A percentile compares a stretch with the other conserved stretches of the same genome.
These are phyloP conservation scores for Eclectus roratus DNA, from an alignment of 2,113 vertebrate genomes.

Conservation along the genomic window DNA sequence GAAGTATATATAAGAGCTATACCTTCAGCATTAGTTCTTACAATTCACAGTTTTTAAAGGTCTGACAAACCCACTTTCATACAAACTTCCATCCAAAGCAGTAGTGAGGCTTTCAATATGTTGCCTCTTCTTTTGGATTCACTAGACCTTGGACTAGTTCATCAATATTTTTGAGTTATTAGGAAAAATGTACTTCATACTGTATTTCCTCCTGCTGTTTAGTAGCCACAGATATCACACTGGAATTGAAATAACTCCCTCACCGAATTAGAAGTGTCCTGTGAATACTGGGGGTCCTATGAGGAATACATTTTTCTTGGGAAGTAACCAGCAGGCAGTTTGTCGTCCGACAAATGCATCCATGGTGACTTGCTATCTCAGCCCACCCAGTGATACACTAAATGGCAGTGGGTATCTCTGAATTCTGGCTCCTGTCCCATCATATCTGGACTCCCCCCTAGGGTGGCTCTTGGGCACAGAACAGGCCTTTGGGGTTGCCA, in stretches of 20 bases:
- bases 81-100: background rate
- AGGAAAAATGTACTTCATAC: background rate
- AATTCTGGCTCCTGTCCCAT: background rate
- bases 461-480: background rate
- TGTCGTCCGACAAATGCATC: background rate
- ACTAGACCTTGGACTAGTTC: background rate
- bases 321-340: background rate
- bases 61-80: background rate
- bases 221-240: background rate
- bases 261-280: background rate
- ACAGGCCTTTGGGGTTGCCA: rapidly evolving
- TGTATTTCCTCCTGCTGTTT: background rate
- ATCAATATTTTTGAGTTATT: background rate
- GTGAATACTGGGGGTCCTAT: background rate
- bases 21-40: background rate
- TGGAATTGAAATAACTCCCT: background rate
- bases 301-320: background rate
- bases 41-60: background rate
- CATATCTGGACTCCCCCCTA: rapidly evolving
- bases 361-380: background rate
- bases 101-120: background rate
- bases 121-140: background rate
- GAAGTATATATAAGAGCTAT: background rate
- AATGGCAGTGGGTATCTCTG: background rate
- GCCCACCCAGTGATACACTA: background rate